Evolutionary conservation across 2,797 vertebrate genomes (phyloP), one percentile per base, ranked within the genome.

Genomic region (Alfaro cultratus): DNA sequence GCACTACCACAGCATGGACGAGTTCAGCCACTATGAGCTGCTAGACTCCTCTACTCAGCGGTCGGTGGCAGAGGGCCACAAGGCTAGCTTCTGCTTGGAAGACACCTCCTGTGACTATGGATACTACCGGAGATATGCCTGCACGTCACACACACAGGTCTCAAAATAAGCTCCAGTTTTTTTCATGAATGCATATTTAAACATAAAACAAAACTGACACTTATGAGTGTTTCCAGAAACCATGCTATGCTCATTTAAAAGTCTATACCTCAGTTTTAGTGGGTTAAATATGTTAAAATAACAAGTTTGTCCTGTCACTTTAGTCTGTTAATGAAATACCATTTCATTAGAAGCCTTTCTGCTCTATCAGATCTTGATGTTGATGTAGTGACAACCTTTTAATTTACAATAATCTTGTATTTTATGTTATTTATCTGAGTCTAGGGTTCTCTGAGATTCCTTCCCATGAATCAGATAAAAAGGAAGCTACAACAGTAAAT

Each of bases 1-100:
- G 88, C 98, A 99, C 91, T 99, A 94, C 86, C 98, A 99, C 94
- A 99, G 98, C 93, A 99, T 99, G 98, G 98, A 99, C 49, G 98
- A 99, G 92, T 99, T 99, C 94, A 99, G 98, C 88, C 98, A 99
- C 94, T 99, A 99, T 15, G 98, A 99, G 34, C 95, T 99, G 87
- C 89, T 99, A 87, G 98, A 99, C 47, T 93, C 97, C 46, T 93
- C 62, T 81, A 95, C 96, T 2, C 97, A 99, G 0, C 96, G 95
- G 49, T 97, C 96, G 55, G 97, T 99, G 88, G 99, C 99, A 34
- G 99, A 99, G 90, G 99, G 99, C 76, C 99, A 99, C 95, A 99
- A 99, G 93, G 99, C 98, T 75, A 99, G 99, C 85, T 99, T 99
- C 94, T 99, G 99, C 87, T 95, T 99, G 76, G 99, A 99, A 94